These are phyloP conservation scores for Epirrhoe alternata DNA, from an alignment of 2,888 invertebrate species.

Conservation along the genomic window DNA sequence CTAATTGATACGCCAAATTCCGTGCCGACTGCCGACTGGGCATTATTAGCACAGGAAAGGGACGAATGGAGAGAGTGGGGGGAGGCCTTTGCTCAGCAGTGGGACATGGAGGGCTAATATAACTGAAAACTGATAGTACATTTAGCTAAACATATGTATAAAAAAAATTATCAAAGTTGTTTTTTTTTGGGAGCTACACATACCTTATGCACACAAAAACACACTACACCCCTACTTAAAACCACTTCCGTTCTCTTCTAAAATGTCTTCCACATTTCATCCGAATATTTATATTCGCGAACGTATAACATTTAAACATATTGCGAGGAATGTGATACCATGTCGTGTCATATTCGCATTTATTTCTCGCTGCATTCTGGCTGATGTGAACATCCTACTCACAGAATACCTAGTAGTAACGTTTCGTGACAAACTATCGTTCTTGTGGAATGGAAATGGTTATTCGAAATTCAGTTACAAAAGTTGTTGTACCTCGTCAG, in stretches of 20 bases:
- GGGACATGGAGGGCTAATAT: too few relatives aligned
- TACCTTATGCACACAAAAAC: too few relatives aligned
- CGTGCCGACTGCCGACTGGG: too few relatives aligned
- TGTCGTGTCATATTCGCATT: slow-evolving; percentile 23
- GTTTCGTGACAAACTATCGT: slow-evolving; percentile 13
- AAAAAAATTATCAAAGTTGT: too few relatives aligned
- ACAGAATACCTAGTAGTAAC: neutral
- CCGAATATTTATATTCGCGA: slow-evolving; percentile 24
- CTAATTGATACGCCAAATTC: too few relatives aligned
- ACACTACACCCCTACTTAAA: too few relatives aligned
- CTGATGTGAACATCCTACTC: slow-evolving; percentile 1
- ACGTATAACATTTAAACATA: slow-evolving; percentile 19
- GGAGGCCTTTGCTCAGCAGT: too few relatives aligned
- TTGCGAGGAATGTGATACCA: slow-evolving; percentile 8
- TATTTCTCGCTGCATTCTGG: slow-evolving; percentile 16
- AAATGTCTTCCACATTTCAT: slow-evolving; percentile 22
- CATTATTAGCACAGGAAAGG: too few relatives aligned
- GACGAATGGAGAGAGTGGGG: too few relatives aligned
- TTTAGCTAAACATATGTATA: too few relatives aligned
- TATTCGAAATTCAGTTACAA: neutral
- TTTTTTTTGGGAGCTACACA: too few relatives aligned
- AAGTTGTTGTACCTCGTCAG: neutral
- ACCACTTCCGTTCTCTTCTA: neutral
- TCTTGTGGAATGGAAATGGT: neutral
- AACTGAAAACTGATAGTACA: too few relatives aligned